Base-by-base conservation (phyloP, 1,140 invertebrate genomes). In the Scaptomyza hsui region DNA sequence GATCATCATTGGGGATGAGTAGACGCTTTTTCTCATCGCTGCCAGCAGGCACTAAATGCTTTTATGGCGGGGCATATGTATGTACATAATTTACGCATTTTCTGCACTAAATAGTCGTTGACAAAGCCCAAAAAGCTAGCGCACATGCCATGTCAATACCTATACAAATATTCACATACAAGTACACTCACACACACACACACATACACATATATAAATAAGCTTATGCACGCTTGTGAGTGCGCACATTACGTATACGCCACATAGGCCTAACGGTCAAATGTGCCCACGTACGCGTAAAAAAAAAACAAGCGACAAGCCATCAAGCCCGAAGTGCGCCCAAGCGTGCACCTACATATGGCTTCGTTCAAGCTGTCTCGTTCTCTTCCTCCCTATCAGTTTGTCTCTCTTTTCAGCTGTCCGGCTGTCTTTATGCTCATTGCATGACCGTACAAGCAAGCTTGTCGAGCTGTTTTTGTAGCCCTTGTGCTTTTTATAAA, bases 1-100 rank as follows among this genome's bases (percentile, higher is more conserved):
- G 7, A 32, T 29, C 26, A 29, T 56, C 21, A 60, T 49, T 47
- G 44, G 19, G 41, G n/a, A 19, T 47, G 35, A 59, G 53, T 52
- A 37, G 42, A 15, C 42, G 18, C 32, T 47, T 73, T 73, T 67
- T 71, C 59, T 26, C 42, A 47, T 48, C 26, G 47, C 57, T 37
- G 6, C 35, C 45, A 29, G 42, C 45, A 29, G 42, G 41, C 35
- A 45, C 45, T 55, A 70, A 73, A 79, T 70, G 79, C 57, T 72
- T 72, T 64, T 64, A 64, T 70, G 51, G 47, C 24, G 19, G 37
- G 55, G 44, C 47, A n/a, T n/a, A 35, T 35, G 48, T 65, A 62
- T 63, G 61, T 85, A 70, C 86, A 85, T 88, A 75, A 88, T 86
- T 86, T 75, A 78, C 65, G 59, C 69, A 88, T 88, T 86, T 88